Conservation (phyloP, 2,888 invertebrate genomes). For the Hemaris fuciformis region DNA sequence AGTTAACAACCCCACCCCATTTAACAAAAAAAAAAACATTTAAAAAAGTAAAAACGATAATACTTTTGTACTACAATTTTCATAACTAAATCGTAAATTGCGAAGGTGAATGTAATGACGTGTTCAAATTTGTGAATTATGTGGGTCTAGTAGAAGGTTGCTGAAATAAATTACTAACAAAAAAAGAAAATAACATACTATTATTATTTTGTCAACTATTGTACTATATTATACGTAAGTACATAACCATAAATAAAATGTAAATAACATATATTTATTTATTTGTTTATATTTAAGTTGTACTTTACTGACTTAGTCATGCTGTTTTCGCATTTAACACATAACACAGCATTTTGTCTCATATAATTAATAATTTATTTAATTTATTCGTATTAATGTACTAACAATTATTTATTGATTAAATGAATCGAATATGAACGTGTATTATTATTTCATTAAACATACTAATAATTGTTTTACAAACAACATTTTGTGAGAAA, state of each 20-base stretch:
- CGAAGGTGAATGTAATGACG: too few species aligned
- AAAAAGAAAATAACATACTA: neutral
- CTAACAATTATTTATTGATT: slow-evolving; percentile 70
- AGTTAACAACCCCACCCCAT: neutral
- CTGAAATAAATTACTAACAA: neutral
- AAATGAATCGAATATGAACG: slow-evolving; percentile 62
- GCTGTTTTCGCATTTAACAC: slow-evolving; percentile 71
- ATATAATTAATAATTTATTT: slow-evolving; percentile 50
- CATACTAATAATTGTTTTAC: neutral
- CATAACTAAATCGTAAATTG: neutral
- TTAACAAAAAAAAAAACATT: too few species aligned
- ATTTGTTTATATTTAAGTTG: slow-evolving; percentile 43
- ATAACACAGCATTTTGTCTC: slow-evolving; percentile 52
- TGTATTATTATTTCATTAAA: slow-evolving; percentile 20
- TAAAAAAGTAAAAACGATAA: too few species aligned
- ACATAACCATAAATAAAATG: slow-evolving; percentile 39
- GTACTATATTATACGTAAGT: slow-evolving; percentile 4
- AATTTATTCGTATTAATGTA: slow-evolving; percentile 57
- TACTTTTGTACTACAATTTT: neutral
- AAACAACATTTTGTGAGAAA: neutral
- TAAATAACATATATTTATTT: slow-evolving; percentile 72
- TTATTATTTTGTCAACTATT: slow-evolving; percentile 29
- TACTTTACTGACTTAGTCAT: slow-evolving; percentile 55
- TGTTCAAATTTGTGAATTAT: too few species aligned
- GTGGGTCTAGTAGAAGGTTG: neutral